These are phyloP conservation scores for Acanthisitta chloris DNA, from an alignment of 2,113 vertebrate genomes.

Conservation along the genomic window DNA sequence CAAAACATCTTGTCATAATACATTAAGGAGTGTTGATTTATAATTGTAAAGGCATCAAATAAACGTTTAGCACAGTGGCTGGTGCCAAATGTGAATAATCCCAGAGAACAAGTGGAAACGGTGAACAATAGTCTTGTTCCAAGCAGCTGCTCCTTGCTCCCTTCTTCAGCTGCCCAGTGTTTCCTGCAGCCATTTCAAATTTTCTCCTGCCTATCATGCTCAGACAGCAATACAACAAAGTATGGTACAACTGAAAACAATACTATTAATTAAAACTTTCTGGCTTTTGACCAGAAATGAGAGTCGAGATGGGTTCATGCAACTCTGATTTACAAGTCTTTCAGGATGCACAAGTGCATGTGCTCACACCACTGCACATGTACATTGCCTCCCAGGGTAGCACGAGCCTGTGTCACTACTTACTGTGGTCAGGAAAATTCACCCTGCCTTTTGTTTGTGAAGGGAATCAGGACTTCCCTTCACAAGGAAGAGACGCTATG, in stretches of 20 bases:
- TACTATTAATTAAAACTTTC: neutral
- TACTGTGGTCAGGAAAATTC: neutral
- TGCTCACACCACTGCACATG: neutral
- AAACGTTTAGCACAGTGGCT: neutral
- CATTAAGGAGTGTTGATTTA: conserved; percentile 29
- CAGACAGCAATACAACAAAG: neutral
- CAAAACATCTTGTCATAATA: neutral
- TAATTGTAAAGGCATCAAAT: conserved; percentile 10
- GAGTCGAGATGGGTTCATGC: neutral
- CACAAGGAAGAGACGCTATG: rapidly evolving
- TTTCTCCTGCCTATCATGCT: neutral
- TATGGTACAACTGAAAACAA: neutral
- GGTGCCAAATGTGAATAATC: conserved; percentile 15
- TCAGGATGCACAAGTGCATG: neutral
- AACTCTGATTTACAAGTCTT: neutral
- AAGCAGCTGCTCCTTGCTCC: conserved; percentile 1
- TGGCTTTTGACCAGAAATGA: neutral
- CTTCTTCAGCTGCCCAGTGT: neutral
- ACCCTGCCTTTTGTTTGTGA: rapidly evolving
- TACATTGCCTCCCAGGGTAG: neutral
- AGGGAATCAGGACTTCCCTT: neutral
- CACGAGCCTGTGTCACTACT: neutral
- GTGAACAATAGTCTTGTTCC: neutral
- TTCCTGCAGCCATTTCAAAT: conserved; percentile 10
- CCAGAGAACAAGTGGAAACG: conserved; percentile 7